Evolutionary conservation across 2,113 vertebrate genomes (phyloP), one percentile per base, ranked within the genome.

Genomic region (Clarias gariepinus): DNA sequence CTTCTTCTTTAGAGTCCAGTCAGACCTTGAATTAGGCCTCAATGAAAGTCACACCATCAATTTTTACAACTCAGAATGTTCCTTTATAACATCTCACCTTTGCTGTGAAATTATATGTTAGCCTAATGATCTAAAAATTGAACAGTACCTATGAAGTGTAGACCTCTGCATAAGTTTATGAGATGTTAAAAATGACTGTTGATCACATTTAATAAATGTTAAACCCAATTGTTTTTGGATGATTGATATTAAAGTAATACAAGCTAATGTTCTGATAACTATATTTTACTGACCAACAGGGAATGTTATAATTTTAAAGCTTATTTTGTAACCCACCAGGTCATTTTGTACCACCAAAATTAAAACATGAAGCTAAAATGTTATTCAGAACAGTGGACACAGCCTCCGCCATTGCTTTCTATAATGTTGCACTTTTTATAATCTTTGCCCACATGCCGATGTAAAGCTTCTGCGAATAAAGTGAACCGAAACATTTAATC

Each of bases 1-100:
- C 21, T 77, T 85, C 69, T 25, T 76, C 23, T 76, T 63, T 60
- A n/a, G 28, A 74, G 57, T 71, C 41, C 21, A 76, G 55, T 16
- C 60, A 36, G n/a, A 52, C 61, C 23, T 28, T 85, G 57, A 74
- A 16, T 58, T 73, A 60, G 3, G 12, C 21, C 69, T 74, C 21
- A 2, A 33, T 52, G 47, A 66, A 85, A 66, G 58, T 78, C 84
- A 66, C 84, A 85, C 84, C 61, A 18, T 79, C 60, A 64, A 28
- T 30, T 77, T 85, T 76, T 66, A 66, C 28, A 0, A 64, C 53
- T 78, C 83, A 85, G 36, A 85, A 28, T 64, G 58, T 79, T 85
- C 60, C 47, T 78, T 79, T 66, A 66, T 61, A 79, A 66, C 74
- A 63, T 85, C 60, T 78, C 74, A 79, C 84, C n/a, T 66, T 28